Evolutionary conservation across 2,797 vertebrate species (phyloP), one percentile per base, ranked within the genome.

Genomic region (Morelia viridis): DNA sequence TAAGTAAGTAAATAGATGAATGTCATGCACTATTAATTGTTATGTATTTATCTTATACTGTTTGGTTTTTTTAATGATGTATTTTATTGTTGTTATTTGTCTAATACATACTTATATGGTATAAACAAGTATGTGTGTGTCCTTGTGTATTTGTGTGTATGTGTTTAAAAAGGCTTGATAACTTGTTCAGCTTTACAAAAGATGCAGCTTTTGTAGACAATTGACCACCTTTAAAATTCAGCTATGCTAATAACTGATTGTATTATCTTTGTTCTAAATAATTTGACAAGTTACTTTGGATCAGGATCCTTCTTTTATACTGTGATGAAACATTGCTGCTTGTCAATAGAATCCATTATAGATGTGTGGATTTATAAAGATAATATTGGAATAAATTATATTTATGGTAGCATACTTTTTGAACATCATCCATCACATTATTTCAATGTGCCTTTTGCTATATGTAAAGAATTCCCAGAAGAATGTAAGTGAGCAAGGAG

Each of bases 361-460:
- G 28, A 71, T 64, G 11, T 35, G 62, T 65, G 71, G 13, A 26
- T 46, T 87, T 92, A 83, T 90, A 65, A 76, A 87, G 17, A 68
- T 64, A 80, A 65, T 31, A 84, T 56, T 57, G 15, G 60, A 56
- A 65, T 90, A 88, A 90, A 83, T 65, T 92, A 41, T 88, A 88
- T 90, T 90, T 90, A 87, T 35, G 87, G 7, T 60, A 87, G 68
- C 31, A 87, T 24, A 12, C 17, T 84, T 90, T 65, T 90, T 41
- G 64, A 90, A 76, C 28, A 56, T 62, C 41, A 62, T 10, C n/a
- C 4, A 3, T 24, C n/a, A 60, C 3, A 71, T 53, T 93, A 28
- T 90, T 90, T 92, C 53, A 57, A 88, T 50, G 7, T 87, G 57
- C 31, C 13, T 41, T 85, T 50, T 64, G 56, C 6, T 64, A 76